Evolutionary conservation across 2,888 invertebrate species (phyloP), one percentile per base, ranked within the genome.

Genomic region (Anarsia innoxiella): DNA sequence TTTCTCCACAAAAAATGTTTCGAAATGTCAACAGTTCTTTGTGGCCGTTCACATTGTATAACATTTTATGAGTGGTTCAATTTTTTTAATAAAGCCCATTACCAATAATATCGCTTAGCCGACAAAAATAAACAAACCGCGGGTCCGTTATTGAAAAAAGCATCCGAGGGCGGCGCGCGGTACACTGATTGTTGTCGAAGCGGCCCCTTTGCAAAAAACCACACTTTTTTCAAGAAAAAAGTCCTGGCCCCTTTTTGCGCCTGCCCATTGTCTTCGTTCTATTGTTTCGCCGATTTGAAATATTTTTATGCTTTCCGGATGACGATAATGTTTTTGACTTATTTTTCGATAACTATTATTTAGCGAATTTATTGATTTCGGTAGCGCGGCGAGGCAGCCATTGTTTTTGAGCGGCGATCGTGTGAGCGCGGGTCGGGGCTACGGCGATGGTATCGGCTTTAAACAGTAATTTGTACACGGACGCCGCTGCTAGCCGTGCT

Each of bases 231-330:
- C 39, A 47, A 53, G 55, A 67, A 74, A 74, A 71, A 65, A 57
- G 46, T 50, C 51, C 56, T 64, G 66, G 66, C 62, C 72, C 73
- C 74, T 75, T 80, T 78, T 79, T 76, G 73, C 77, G 68, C 61
- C 48, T 58, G 50, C 51, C 82, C 80, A 84, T 83, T 84, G 84
- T 84, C 77, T 79, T 61, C 57, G 56, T 49, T 51, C 82, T 78
- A 82, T 84, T 83, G 84, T 84, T 72, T 80, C 62, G 71, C 66
- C 70, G 66, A 74, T 79, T 79, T 76, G 66, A 83, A 79, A 80
- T 79, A 78, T 80, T 83, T 79, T 80, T 80, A 82, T 79, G 80
- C 72, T 79, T 75, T 68, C 77, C 79, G 79, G 80, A 76, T 78
- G 75, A 73, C 74, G 62, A 76, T 79, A 79, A 77, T 71, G 73